Evolutionary conservation across 2,888 invertebrate species (phyloP), one percentile per base, ranked within the genome.

Genomic region (Cryptus armator): DNA sequence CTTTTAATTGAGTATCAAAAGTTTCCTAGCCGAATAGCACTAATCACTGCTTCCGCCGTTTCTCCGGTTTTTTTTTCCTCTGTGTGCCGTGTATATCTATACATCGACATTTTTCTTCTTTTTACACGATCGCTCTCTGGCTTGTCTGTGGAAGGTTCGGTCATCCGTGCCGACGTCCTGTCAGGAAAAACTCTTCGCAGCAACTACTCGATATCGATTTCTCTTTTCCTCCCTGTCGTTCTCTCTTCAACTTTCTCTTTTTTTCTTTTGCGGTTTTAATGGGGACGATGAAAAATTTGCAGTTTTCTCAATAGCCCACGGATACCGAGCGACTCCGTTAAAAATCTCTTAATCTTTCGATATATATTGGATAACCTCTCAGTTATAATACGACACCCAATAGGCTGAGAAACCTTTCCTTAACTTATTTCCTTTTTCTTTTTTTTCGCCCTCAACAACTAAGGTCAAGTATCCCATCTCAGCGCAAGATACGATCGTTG

Each of bases 1-100:
- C 91, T 92, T 92, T 92, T 91, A 92, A 91, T 92, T 90, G 91
- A 90, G 90, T 90, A 88, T 89, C 89, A 90, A 59, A 92, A 92
- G 87, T 92, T 89, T 89, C 37, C 86, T 75, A 88, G 86, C 85
- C 82, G 86, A 86, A 87, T 86, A 87, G 87, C 87, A 87, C 88
- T 90, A 89, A 90, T 89, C 89, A 88, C 87, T 81, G 86, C 80
- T 85, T 88, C 81, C 81, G 74, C 87, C 86, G 78, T 85, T n/a
- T 68, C 56, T 43, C 82, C 46, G 59, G 64, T 74, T 76, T 74
- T 81, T 19, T 64, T 32, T 9, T 43, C 53, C 29, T 51, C 56
- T 14, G 29, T n/a, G 29, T 59, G 24, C 48, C 14, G n/a, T 29
- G 29, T 56, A 56, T 24, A 19, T 59, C 16, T 59, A 59, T 74